Conservation (phyloP, 2,888 invertebrate genomes). For the Clunio marinus region DNA sequence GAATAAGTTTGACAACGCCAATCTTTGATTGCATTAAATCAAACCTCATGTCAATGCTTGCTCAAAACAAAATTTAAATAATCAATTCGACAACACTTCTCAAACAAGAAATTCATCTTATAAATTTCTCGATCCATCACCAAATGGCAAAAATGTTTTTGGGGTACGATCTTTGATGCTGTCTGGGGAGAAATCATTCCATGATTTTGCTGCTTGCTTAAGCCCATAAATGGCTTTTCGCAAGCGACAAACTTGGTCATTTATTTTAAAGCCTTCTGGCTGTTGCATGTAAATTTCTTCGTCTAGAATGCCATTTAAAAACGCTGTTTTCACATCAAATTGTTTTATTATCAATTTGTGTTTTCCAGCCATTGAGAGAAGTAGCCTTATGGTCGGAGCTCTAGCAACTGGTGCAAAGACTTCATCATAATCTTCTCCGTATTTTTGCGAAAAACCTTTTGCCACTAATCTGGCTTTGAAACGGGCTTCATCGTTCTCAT, state of each 20-base stretch:
- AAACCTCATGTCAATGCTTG: no score
- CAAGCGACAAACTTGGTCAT: slow-evolving; percentile 41
- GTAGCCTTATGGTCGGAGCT: neutral
- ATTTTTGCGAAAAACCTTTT: slow-evolving; percentile 43
- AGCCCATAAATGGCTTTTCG: slow-evolving; percentile 42
- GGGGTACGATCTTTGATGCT: neutral
- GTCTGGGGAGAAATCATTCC: neutral
- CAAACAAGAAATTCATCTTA: no score
- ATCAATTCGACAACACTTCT: no score
- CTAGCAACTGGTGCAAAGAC: slow-evolving; percentile 45
- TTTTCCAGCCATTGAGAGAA: neutral
- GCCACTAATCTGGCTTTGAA: slow-evolving; percentile 43
- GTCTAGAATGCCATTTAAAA: slow-evolving; percentile 41
- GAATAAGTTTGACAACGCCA: no score
- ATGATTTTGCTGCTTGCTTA: slow-evolving; percentile 42
- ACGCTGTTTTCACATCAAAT: slow-evolving; percentile 42
- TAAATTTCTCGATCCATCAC: neutral
- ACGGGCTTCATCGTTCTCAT: neutral
- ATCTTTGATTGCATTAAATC: no score
- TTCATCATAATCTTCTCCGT: slow-evolving; percentile 44
- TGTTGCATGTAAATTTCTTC: slow-evolving; percentile 42
- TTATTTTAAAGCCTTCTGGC: slow-evolving; percentile 39
- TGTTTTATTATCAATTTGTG: slow-evolving; percentile 41
- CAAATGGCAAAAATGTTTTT: neutral
- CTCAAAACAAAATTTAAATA: no score